Evolutionary conservation across 2,888 invertebrate genomes (phyloP).

Genomic region (Cinara cedri): DNA sequence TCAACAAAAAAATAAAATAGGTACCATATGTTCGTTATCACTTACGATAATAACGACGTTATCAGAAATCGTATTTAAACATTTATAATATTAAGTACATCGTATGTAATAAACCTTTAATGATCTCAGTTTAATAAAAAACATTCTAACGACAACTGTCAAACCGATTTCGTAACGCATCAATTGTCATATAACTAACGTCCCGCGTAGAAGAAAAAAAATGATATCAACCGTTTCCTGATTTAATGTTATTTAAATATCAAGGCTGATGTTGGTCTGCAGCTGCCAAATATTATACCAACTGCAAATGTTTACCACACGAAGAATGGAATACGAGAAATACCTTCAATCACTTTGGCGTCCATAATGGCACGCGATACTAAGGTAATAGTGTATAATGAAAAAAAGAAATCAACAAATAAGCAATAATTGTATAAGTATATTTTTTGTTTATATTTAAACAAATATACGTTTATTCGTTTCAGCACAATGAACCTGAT

Average conservation of each 20-base stretch:
- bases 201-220: not conserved
- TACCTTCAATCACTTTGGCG: not conserved
- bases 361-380: slow-evolving; percentile 24
- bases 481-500: slow-evolving; percentile 14
- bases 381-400: slow-evolving; percentile 43
- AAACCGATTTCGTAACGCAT: not conserved
- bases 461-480: not conserved
- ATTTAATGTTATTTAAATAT: slow-evolving; percentile 29
- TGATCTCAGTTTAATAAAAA: not conserved
- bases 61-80: not conserved
- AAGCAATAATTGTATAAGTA: no score
- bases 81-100: no score
- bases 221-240: not conserved
- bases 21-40: slow-evolving; percentile 17
- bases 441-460: not conserved
- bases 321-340: slow-evolving; percentile 34
- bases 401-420: no score
- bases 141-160: not conserved
- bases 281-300: slow-evolving; percentile 40
- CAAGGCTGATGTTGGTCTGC: slow-evolving; percentile 16
- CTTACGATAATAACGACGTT: slow-evolving; percentile 2
- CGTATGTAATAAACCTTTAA: not conserved
- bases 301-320: not conserved
- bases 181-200: not conserved
- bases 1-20: not conserved